Evolutionary conservation across 2,797 vertebrate genomes (phyloP), one percentile per base, ranked within the genome.

Genomic region (Myripristis jacobus): DNA sequence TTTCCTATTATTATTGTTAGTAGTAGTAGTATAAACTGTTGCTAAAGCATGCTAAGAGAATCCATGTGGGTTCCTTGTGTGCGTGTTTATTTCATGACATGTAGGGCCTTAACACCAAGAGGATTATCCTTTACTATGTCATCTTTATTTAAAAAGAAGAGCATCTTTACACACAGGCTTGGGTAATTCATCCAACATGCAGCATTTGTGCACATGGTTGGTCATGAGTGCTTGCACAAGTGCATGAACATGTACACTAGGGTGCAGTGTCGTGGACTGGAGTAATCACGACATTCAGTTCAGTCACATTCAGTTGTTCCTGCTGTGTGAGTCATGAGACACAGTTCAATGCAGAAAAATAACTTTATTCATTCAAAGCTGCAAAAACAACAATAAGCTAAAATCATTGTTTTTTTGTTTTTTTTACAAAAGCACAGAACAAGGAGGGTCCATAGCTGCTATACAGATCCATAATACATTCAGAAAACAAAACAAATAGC

Each of bases 241-340:
- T 77, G 43, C 43, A 22, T 53, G 25, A 0, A 25, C 66, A 18
- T 66, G 51, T 12, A 68, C 89, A 82, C 75, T 27, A 87, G 86
- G 64, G 74, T 0, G 85, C 80, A 70, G 68, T 22, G 46, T 12
- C 80, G 66, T 3, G 52, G 53, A 61, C 44, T 12, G 18, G 0
- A 22, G 13, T 12, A 21, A 34, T 60, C 27, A 13, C 36, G 13
- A 2, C 12, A 41, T 1, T 10, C 36, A 38, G 18, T 11, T 7
- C 50, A 36, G 7, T 22, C 43, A 47, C 46, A 21, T 16, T 13
- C 24, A 44, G 27, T 8, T 18, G 43, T 27, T 1, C 4, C 24
- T 19, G 2, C 1, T 44, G 21, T 29, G 55, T n/a, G 31, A 66
- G 3, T 64, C 38, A 72, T 19, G 43, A 53, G 36, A 59, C 16